Evolutionary conservation across 2,888 invertebrate genomes (phyloP).

Genomic region (Andricus curvator): DNA sequence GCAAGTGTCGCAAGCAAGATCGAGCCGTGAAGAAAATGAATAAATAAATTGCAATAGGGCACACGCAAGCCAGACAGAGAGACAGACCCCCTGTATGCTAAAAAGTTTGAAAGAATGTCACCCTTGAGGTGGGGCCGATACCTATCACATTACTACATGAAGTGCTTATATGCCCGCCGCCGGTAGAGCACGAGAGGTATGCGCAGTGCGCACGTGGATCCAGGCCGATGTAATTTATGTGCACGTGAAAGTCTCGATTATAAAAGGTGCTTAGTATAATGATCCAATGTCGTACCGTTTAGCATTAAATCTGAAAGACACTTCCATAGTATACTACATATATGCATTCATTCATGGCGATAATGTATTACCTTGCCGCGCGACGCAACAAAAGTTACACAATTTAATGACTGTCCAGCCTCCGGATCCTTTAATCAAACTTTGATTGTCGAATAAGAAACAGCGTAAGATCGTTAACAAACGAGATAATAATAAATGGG

Average conservation of each 20-base stretch:
- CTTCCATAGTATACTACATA: constrained; percentile 3
- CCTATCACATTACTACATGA: constrained; percentile 29
- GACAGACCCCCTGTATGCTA: constrained; percentile 10
- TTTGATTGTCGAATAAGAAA: neutral
- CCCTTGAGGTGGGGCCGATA: constrained; percentile 32
- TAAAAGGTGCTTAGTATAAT: constrained; percentile 14
- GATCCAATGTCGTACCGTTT: constrained; percentile 29
- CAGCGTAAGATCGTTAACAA: neutral
- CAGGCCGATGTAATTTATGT: constrained; percentile 15
- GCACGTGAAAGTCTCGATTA: constrained; percentile 33
- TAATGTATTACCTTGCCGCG: constrained; percentile 9
- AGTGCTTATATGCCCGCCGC: constrained; percentile 23
- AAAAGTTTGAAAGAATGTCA: constrained; percentile 38
- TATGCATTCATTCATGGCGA: constrained; percentile 21
- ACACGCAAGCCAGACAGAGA: constrained; percentile 4
- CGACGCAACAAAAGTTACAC: constrained; percentile 16
- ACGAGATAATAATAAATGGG: neutral
- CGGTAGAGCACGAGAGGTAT: constrained; percentile 31
- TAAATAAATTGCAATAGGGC: constrained; percentile 24
- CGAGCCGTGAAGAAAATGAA: neutral
- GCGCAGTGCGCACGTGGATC: constrained; percentile 40
- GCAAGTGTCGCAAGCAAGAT: neutral
- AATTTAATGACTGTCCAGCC: neutral
- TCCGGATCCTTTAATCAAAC: neutral
- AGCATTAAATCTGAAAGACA: constrained; percentile 32